Conservation (phyloP, 1,140 invertebrate species). For the Papilio dardanus region DNA sequence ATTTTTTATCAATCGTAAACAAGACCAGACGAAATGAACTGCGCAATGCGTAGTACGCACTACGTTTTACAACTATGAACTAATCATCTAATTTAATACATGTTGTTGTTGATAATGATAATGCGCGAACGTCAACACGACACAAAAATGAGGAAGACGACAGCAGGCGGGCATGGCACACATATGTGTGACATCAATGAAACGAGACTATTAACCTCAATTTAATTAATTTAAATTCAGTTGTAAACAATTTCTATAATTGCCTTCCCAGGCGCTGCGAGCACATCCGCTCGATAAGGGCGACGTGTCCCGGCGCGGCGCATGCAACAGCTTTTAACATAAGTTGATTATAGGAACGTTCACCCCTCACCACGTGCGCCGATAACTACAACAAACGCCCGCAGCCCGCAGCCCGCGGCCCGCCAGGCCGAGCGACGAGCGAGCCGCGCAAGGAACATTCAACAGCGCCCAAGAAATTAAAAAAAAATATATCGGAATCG, state of each 20-base stretch:
- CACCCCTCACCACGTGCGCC: slow-evolving; percentile 54
- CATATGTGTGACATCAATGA: slow-evolving; percentile 78
- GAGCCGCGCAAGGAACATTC: slow-evolving; percentile 36
- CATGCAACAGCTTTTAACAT: slow-evolving; percentile 56
- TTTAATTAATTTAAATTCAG: slow-evolving; percentile 77
- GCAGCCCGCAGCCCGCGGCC: slow-evolving; percentile 33
- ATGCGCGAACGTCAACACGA: slow-evolving; percentile 19
- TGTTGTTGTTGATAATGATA: slow-evolving; percentile 60
- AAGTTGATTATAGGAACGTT: slow-evolving; percentile 45
- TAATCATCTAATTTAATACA: slow-evolving; percentile 61
- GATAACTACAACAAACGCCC: slow-evolving; percentile 39
- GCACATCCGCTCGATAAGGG: slow-evolving; percentile 75
- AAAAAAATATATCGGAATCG: slow-evolving; percentile 49
- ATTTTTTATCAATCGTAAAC: slow-evolving; percentile 10
- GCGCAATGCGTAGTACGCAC: slow-evolving; percentile 45
- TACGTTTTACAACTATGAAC: slow-evolving; percentile 52
- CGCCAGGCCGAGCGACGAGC: background rate
- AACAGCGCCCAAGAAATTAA: slow-evolving; percentile 38
- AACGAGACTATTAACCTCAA: slow-evolving; percentile 79
- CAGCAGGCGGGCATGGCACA: slow-evolving; percentile 71
- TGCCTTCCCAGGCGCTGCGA: slow-evolving; percentile 65
- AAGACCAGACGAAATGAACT: slow-evolving; percentile 42
- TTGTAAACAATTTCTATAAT: slow-evolving; percentile 75
- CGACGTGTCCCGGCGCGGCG: slow-evolving; percentile 62
- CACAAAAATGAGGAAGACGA: slow-evolving; percentile 46